These are phyloP conservation scores for Sinocyclocheilus grahami DNA, from an alignment of 2,113 vertebrate species.

Conservation along the genomic window DNA sequence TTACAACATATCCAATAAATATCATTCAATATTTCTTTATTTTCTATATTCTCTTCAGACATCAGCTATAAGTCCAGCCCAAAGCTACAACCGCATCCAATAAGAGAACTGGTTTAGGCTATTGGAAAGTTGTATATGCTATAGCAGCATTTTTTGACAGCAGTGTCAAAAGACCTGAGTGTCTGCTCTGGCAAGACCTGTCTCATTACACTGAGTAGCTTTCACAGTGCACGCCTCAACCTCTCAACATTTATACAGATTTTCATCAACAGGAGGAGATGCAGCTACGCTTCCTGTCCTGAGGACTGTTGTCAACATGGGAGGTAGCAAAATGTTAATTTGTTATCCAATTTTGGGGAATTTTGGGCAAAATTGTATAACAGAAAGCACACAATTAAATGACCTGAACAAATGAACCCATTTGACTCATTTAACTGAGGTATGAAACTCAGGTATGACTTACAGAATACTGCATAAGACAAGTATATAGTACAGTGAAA, in stretches of 20 bases:
- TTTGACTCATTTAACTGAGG: neutral
- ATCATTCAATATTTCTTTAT: neutral
- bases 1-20: neutral
- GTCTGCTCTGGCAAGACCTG: slow-evolving; percentile 65
- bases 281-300: neutral
- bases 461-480: neutral
- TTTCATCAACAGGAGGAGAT: slow-evolving; percentile 50
- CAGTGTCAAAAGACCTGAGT: slow-evolving; percentile 61
- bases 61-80: neutral
- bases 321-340: neutral
- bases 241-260: slow-evolving; percentile 55
- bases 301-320: neutral
- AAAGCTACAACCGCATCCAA: slow-evolving; percentile 36
- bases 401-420: slow-evolving; percentile 32
- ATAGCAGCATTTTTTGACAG: slow-evolving; percentile 75
- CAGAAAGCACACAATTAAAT: slow-evolving; percentile 16
- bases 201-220: slow-evolving; percentile 78
- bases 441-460: neutral
- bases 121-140: slow-evolving; percentile 73
- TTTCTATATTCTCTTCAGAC: neutral
- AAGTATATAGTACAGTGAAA: neutral
- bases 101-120: slow-evolving; percentile 70
- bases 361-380: neutral
- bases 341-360: neutral
- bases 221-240: slow-evolving; percentile 61